Conservation (phyloP, 2,113 vertebrate genomes). For the Elgaria multicarinata region DNA sequence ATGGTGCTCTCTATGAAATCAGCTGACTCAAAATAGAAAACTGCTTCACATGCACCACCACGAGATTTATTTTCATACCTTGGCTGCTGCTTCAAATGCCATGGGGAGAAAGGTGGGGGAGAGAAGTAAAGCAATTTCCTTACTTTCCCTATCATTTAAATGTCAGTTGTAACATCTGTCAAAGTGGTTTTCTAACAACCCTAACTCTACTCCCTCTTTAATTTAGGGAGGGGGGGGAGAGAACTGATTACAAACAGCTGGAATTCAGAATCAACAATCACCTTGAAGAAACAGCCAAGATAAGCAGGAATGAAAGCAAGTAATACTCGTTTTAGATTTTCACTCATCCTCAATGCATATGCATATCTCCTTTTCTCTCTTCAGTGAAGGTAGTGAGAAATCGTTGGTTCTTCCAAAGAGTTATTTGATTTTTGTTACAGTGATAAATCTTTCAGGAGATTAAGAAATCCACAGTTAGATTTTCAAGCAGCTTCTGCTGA, state of each 20-base stretch:
- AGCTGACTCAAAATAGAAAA: not conserved
- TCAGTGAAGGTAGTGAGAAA: not conserved
- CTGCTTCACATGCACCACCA: not conserved
- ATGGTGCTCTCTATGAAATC: not conserved
- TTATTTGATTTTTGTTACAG: conserved; percentile 10
- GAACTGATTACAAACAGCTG: conserved; percentile 26
- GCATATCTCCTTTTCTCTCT: conserved; percentile 29
- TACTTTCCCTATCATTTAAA: not conserved
- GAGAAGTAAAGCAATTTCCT: not conserved
- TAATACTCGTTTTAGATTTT: conserved; percentile 25
- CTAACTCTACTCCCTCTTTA: conserved; percentile 26
- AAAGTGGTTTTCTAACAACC: conserved; percentile 25
- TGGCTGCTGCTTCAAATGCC: conserved; percentile 21
- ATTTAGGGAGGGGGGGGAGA: conserved; percentile 34
- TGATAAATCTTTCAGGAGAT: conserved; percentile 38
- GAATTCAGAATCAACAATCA: conserved; percentile 29
- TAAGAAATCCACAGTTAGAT: conserved; percentile 23
- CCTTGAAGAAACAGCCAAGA: conserved; percentile 19
- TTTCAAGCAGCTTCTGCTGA: conserved; percentile 24
- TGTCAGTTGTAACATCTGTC: conserved; percentile 8
- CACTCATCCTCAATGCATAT: accelerated
- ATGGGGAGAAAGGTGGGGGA: not conserved
- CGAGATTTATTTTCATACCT: conserved; percentile 7
- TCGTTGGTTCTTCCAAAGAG: not conserved
- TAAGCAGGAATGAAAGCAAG: conserved; percentile 30